phyloP scores from a whole-genome alignment of 2,888 invertebrate genomes.

The Ptychoptera contaminata region DNA sequence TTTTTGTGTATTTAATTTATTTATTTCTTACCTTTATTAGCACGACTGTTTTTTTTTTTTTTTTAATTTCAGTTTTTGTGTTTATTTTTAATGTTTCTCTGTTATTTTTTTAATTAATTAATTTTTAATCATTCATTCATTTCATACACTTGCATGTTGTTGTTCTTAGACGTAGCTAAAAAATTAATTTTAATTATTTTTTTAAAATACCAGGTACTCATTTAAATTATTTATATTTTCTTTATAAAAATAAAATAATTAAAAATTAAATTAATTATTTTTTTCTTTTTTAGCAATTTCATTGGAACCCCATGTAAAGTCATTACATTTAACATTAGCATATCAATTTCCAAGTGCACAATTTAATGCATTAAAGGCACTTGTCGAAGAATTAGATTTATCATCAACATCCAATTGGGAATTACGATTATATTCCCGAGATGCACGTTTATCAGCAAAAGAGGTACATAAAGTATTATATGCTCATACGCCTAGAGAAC shows the following conservation, averaged over 20 bases:
- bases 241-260: background rate
- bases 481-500: slow-evolving; percentile 55
- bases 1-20: too few species aligned
- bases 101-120: slow-evolving; percentile 6
- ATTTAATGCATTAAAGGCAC: slow-evolving; percentile 50
- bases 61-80: slow-evolving; percentile 5
- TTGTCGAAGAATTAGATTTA: slow-evolving; percentile 58
- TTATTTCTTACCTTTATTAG: background rate
- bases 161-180: too few species aligned
- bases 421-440: slow-evolving; percentile 71
- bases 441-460: slow-evolving; percentile 56
- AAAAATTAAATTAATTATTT: slow-evolving; percentile 5
- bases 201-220: background rate
- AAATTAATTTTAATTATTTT: background rate
- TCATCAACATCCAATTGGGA: slow-evolving; percentile 62
- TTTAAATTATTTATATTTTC: slow-evolving; percentile 12
- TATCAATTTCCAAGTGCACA: slow-evolving; percentile 68
- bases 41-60: slow-evolving; percentile 1
- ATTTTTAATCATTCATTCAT: slow-evolving; percentile 4
- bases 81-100: slow-evolving; percentile 8
- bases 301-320: slow-evolving; percentile 68
- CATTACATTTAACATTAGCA: slow-evolving; percentile 73
- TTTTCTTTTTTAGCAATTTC: slow-evolving; percentile 47
- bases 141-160: too few species aligned
- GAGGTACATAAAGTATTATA: slow-evolving; percentile 69